Base-by-base conservation (phyloP, 2,888 invertebrate species). In the Nymphalis polychloros region DNA sequence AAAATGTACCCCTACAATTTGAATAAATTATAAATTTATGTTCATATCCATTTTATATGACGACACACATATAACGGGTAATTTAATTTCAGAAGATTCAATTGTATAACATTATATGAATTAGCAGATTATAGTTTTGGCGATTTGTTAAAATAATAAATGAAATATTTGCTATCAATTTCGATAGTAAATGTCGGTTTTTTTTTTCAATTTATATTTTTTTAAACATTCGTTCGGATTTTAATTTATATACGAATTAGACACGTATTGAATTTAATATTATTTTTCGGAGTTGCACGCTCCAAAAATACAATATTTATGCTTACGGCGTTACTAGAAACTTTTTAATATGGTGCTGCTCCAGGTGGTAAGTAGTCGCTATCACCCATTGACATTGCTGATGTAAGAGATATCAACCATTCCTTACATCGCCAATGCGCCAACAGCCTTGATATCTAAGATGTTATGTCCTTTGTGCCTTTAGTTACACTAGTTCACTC, bases 1-100 rank as follows among this genome's bases (percentile, higher is more conserved):
- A 73, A 73, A 74, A 72, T 69, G 68, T 73, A 71, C 72, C 74
- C 69, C 64, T 68, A 71, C 69, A 63, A 68, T 72, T 75, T 75
- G 73, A 75, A 75, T 75, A 73, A 73, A 73, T 75, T 72, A 73
- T 72, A 69, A 63, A 72, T 65, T 57, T 68, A 67, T 35, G 65
- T 63, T 63, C 55, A 64, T 69, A 72, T 70, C 70, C 63, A 72
- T 72, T 74, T 68, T 73, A 67, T 69, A 68, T 71, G 46, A 16
- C 49, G 63, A 6, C 31, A 55, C 20, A 67, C 46, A 55, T 27
- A 69, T 61, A 41, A 23, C 31, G 59, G 63, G 64, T 67, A 63
- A 69, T 61, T 64, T 49, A 67, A 69, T 62, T 69, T 20, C 41
- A 69, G 57, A 64, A 69, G 46, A 67, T 64, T 62, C 19, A 61